Percentiles rank a stretch among this genome's conserved stretches.
phyloP scores from a whole-genome alignment of 2,113 vertebrate species.

The Emydocephalus ijimae region DNA sequence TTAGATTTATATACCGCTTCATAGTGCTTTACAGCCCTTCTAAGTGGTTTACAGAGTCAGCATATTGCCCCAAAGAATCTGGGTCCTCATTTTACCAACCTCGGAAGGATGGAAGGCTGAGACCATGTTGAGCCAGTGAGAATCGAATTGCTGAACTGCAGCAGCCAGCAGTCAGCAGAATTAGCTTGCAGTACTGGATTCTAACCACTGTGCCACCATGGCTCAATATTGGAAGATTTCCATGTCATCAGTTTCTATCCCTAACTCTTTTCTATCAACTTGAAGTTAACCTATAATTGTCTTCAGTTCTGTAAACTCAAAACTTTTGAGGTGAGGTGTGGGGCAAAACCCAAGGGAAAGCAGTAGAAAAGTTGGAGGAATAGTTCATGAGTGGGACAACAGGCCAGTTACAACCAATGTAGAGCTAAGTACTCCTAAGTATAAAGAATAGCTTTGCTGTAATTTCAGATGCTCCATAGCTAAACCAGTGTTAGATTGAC shows the following conservation, averaged over 20 bases:
- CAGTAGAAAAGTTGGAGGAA: neutral
- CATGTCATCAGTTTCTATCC: neutral
- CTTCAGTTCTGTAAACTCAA: neutral
- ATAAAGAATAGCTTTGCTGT: neutral
- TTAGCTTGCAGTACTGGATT: too few relatives aligned
- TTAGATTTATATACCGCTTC: too few relatives aligned
- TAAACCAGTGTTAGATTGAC: neutral
- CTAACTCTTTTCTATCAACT: neutral
- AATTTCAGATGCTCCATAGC: neutral
- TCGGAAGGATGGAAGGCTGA: too few relatives aligned
- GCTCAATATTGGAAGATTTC: neutral
- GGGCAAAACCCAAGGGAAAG: neutral
- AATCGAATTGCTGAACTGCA: too few relatives aligned
- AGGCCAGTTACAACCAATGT: neutral
- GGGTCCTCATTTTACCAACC: too few relatives aligned
- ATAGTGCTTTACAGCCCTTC: too few relatives aligned
- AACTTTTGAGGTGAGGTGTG: neutral
- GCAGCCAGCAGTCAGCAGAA: too few relatives aligned
- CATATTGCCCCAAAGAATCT: too few relatives aligned
- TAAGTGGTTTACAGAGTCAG: too few relatives aligned
- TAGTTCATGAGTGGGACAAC: neutral
- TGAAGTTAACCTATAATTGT: neutral
- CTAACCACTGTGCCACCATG: too few relatives aligned
- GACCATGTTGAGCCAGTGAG: too few relatives aligned
- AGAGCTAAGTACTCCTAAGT: neutral